These are phyloP conservation scores for Drosophila eugracilis DNA, from an alignment of 1,140 invertebrate genomes.

Conservation along the genomic window DNA sequence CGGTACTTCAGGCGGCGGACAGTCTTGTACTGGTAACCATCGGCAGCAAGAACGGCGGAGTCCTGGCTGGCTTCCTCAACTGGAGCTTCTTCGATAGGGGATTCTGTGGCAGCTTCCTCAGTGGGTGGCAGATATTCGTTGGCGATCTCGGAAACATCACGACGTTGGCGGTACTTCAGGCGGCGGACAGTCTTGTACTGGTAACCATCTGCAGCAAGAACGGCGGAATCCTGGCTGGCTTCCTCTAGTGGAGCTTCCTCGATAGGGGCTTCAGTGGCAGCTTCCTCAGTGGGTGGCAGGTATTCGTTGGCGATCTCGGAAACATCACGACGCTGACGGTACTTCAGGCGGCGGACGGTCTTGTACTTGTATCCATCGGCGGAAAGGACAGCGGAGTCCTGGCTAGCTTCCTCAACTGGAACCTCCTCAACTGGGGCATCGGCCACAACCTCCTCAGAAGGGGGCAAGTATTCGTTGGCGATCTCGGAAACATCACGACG, in stretches of 20 bases:
- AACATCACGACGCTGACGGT: neutral
- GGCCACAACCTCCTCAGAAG: neutral
- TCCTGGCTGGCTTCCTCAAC: constrained; percentile 16
- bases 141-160: constrained; percentile 60
- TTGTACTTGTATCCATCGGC: constrained; percentile 7
- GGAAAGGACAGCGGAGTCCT: neutral
- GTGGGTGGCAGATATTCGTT: constrained; percentile 50
- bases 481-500: constrained; percentile 57
- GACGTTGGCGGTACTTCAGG: constrained; percentile 57
- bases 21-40: no score
- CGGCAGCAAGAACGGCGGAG: no score
- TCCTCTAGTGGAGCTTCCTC: constrained; percentile 5
- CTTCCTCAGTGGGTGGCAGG: constrained; percentile 55
- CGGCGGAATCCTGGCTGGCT: constrained; percentile 28
- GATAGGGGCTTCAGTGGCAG: neutral
- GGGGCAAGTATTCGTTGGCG: constrained; percentile 1
- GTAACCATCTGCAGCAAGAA: constrained; percentile 54
- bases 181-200: constrained; percentile 60
- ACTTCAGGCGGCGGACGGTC: neutral
- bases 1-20: no score
- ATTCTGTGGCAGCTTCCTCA: constrained; percentile 21
- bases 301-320: constrained; percentile 53
- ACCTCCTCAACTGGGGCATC: neutral
- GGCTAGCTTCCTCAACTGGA: neutral
- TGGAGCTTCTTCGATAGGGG: constrained; percentile 6